Evolutionary conservation across 2,797 vertebrate species (phyloP).

Genomic region (Peromyscus aztecus): DNA sequence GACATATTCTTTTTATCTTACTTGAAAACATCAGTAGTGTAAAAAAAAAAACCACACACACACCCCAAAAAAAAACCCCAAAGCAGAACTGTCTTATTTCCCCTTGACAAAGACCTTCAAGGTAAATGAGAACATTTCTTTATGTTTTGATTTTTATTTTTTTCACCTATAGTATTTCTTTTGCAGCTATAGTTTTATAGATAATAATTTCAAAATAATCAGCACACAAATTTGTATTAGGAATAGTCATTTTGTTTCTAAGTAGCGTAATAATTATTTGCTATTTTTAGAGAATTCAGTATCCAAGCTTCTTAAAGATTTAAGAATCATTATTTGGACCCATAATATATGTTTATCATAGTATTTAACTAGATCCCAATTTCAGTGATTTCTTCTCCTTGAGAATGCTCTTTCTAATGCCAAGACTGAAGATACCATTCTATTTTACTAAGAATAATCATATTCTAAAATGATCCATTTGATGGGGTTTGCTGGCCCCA

Average conservation of each 20-base stretch:
- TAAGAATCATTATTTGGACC: constrained; percentile 42
- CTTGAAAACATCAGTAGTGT: constrained; percentile 81
- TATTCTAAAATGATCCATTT: constrained; percentile 12
- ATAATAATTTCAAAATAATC: constrained; percentile 49
- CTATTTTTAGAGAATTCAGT: neutral
- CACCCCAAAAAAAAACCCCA: neutral
- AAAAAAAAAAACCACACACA: neutral
- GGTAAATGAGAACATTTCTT: constrained; percentile 35
- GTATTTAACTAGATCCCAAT: neutral
- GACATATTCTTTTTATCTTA: constrained; percentile 82
- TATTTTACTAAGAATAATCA: constrained; percentile 30
- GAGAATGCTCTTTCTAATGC: constrained; percentile 3
- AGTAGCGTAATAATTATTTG: neutral
- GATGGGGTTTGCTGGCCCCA: neutral
- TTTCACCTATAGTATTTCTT: neutral
- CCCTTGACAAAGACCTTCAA: constrained; percentile 58
- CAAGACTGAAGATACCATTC: neutral
- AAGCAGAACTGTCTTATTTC: neutral
- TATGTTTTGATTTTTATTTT: neutral
- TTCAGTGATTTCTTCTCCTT: constrained; percentile 1
- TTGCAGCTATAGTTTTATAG: neutral
- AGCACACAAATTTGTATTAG: neutral
- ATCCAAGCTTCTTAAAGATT: constrained; percentile 3
- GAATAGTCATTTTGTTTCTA: constrained; percentile 24
- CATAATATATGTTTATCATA: neutral